Base-by-base conservation (phyloP, 2,888 invertebrate species). In the Thecocarcelia acutangulata region DNA sequence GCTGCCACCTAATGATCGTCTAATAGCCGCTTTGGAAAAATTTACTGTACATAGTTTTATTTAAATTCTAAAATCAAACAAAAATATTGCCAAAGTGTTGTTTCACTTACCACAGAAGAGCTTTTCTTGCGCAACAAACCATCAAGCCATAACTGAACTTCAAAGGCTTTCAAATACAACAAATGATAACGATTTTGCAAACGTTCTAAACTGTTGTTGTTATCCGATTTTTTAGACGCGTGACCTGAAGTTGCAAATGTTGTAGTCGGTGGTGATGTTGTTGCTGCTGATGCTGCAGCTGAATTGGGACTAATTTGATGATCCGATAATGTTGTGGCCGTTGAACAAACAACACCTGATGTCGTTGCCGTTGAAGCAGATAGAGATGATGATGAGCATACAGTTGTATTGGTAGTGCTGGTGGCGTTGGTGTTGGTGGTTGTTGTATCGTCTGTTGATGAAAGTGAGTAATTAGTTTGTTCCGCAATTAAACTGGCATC, bases 131-230 rank as follows among this genome's bases (percentile, higher is more conserved):
- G 93, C 83, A 95, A 93, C 83, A 96, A 93, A 85, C 94, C 94
- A 90, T 98, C 97, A 88, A 98, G 93, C 90, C 96, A 95, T 91
- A 96, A 96, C 92, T 97, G 97, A 94, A 97, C 96, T 93, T 98
- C 97, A 87, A 97, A 93, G 72, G 97, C 96, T 87, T 96, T 93
- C 87, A 98, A 92, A 92, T 96, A 97, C 85, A 97, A 93, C 86
- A 95, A 93, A 91, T 97, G 97, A 96, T 97, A 98, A 89, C 97
- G 95, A 83, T 95, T 93, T 91, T 97, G 96, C 85, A 97, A 92
- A 92, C 93, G 87, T 93, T 91, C 91, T 85, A 90, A 87, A 87
- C 88, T 90, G 77, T 91, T 90, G 77, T 78, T n/a, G n/a, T 91
- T 85, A 91, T 78, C 72, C 56, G 64, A 78, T 83, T 76, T 77